Evolutionary conservation across 1,140 invertebrate species (phyloP).

Genomic region (Euborellia annulipes): DNA sequence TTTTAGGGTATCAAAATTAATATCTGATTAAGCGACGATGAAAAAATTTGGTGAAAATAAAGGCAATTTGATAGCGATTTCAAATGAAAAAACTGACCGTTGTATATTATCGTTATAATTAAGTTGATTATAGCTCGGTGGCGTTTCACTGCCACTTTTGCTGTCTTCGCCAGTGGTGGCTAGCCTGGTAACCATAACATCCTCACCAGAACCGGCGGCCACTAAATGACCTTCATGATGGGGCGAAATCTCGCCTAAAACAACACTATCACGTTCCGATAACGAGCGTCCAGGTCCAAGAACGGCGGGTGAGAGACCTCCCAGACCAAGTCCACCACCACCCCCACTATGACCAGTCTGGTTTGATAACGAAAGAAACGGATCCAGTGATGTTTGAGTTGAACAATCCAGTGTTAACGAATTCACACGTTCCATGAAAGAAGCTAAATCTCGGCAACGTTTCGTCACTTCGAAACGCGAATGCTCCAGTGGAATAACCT

Average conservation of each 20-base stretch:
- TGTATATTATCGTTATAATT: slow-evolving; percentile 78
- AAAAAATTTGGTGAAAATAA: too few relatives aligned
- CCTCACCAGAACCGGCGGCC: too few relatives aligned
- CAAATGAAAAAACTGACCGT: slow-evolving; percentile 21
- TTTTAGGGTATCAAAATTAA: too few relatives aligned
- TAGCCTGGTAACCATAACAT: too few relatives aligned
- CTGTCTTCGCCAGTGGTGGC: slow-evolving; percentile 32
- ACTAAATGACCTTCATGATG: slow-evolving; percentile 49
- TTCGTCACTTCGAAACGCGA: slow-evolving; percentile 34
- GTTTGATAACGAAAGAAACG: too few relatives aligned
- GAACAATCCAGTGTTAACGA: too few relatives aligned
- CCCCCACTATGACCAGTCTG: too few relatives aligned
- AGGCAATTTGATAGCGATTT: background rate
- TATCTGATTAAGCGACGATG: too few relatives aligned
- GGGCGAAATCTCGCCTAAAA: slow-evolving; percentile 71
- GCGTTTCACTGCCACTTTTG: slow-evolving; percentile 65
- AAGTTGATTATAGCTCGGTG: slow-evolving; percentile 68
- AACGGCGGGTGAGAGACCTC: slow-evolving; percentile 8
- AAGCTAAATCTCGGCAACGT: slow-evolving; percentile 51
- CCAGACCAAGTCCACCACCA: too few relatives aligned
- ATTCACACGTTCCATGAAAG: slow-evolving; percentile 46
- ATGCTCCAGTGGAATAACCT: slow-evolving; percentile 12
- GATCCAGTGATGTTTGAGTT: too few relatives aligned
- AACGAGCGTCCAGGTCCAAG: slow-evolving; percentile 21
- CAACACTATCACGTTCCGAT: slow-evolving; percentile 61